Conservation (phyloP, 1,140 invertebrate species). For the Ostrea denselamellosa region DNA sequence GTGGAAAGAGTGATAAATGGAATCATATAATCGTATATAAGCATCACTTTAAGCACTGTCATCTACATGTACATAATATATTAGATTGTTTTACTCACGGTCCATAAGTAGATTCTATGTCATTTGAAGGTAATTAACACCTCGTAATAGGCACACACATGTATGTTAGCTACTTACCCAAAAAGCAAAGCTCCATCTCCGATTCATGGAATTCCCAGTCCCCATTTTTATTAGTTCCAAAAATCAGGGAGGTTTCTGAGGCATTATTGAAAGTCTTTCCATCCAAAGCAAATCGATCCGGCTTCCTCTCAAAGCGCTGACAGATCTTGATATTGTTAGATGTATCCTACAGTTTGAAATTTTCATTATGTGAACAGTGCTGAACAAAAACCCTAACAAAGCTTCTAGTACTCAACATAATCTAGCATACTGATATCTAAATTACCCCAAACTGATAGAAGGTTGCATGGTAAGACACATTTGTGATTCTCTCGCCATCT, state of each 20-base stretch:
- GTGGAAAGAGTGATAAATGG: background rate
- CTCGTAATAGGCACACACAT: background rate
- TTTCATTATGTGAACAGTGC: background rate
- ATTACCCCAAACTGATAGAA: slow-evolving; percentile 70
- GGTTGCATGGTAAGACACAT: slow-evolving; percentile 68
- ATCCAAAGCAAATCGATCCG: slow-evolving; percentile 62
- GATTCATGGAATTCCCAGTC: slow-evolving; percentile 62
- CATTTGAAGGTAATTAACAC: background rate
- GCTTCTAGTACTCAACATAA: background rate
- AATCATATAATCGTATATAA: too few relatives aligned
- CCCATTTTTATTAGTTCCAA: slow-evolving; percentile 46
- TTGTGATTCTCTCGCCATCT: slow-evolving; percentile 64
- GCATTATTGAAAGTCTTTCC: slow-evolving; percentile 30
- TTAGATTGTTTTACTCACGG: background rate
- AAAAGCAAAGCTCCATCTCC: slow-evolving; percentile 49
- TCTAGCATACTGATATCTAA: background rate
- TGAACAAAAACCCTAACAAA: slow-evolving; percentile 19
- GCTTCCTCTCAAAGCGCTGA: slow-evolving; percentile 57
- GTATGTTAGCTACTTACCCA: slow-evolving; percentile 49
- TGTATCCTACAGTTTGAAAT: slow-evolving; percentile 18
- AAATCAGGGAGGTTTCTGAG: slow-evolving; percentile 44
- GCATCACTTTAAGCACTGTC: too few relatives aligned
- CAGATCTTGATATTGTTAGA: slow-evolving; percentile 60
- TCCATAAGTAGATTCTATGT: background rate
- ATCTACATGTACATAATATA: too few relatives aligned